These are phyloP conservation scores for Theocolax elegans DNA, from an alignment of 1,140 invertebrate species.

Conservation along the genomic window DNA sequence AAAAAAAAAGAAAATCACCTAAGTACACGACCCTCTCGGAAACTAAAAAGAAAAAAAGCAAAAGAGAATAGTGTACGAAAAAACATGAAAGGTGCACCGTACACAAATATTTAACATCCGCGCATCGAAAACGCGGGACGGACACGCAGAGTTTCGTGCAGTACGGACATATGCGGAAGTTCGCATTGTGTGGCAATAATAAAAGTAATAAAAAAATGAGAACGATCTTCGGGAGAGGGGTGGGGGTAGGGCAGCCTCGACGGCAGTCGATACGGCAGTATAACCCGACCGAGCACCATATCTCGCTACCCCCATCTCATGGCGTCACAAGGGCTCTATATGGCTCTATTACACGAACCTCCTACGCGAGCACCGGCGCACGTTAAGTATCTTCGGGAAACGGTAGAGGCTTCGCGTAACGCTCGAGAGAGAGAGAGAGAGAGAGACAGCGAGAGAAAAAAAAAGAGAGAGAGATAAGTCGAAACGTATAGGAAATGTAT, in stretches of 20 bases:
- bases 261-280: constrained; percentile 16
- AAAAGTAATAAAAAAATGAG: constrained; percentile 40
- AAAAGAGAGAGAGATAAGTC: background rate
- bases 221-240: constrained; percentile 18
- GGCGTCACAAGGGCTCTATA: no score
- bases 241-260: background rate
- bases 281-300: background rate
- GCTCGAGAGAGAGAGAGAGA: no score
- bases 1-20: no score
- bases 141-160: constrained; percentile 38
- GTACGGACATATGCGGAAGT: constrained; percentile 15
- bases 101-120: no score
- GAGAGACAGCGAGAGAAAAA: background rate
- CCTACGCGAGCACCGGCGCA: background rate
- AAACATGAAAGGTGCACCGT: background rate
- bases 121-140: constrained; percentile 6
- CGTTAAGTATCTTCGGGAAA: constrained; percentile 2
- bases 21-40: no score
- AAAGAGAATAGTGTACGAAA: background rate
- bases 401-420: no score
- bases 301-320: background rate
- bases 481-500: background rate
- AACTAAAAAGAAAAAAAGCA: background rate
- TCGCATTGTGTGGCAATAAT: constrained; percentile 31
- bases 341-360: constrained; percentile 36